Percentiles rank a stretch among this genome's conserved stretches.
phyloP scores from a whole-genome alignment of 2,888 invertebrate genomes.

The Lasioglossum lativentre region DNA sequence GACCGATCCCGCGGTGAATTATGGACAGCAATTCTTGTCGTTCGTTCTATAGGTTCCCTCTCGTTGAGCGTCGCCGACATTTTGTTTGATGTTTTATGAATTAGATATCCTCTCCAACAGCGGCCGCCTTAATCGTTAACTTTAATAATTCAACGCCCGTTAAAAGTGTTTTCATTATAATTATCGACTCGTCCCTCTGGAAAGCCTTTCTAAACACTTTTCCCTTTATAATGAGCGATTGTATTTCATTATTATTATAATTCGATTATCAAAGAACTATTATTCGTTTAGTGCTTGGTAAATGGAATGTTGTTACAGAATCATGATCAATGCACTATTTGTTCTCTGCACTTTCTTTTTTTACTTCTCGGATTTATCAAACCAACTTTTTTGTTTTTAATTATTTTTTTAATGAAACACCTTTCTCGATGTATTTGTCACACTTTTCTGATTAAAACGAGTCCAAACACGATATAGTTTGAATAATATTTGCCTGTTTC shows the following conservation, averaged over 20 bases:
- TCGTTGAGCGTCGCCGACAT: neutral
- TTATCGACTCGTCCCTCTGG: neutral
- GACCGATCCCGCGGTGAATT: neutral
- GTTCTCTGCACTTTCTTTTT: too few relatives aligned
- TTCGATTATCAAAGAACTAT: neutral
- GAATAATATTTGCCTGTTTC: neutral
- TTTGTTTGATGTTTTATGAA: conserved; percentile 15
- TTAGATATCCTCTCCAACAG: neutral
- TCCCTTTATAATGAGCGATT: neutral
- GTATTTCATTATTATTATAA: neutral
- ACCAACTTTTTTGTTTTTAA: neutral
- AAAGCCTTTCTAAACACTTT: neutral
- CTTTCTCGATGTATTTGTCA: neutral
- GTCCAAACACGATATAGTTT: neutral
- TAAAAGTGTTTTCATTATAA: conserved; percentile 10
- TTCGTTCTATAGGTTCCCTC: neutral
- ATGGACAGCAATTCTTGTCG: conserved; percentile 11
- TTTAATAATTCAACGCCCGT: conserved; percentile 13
- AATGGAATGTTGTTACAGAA: too few relatives aligned
- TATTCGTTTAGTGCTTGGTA: neutral
- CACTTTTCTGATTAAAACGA: neutral
- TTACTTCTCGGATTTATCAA: too few relatives aligned
- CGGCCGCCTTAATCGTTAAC: conserved; percentile 12
- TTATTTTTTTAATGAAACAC: neutral
- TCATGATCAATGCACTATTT: neutral